A percentile compares a stretch with the other conserved stretches of the same genome.
Evolutionary conservation across 1,140 invertebrate genomes (phyloP).

Genomic region (Drosophila erecta): DNA sequence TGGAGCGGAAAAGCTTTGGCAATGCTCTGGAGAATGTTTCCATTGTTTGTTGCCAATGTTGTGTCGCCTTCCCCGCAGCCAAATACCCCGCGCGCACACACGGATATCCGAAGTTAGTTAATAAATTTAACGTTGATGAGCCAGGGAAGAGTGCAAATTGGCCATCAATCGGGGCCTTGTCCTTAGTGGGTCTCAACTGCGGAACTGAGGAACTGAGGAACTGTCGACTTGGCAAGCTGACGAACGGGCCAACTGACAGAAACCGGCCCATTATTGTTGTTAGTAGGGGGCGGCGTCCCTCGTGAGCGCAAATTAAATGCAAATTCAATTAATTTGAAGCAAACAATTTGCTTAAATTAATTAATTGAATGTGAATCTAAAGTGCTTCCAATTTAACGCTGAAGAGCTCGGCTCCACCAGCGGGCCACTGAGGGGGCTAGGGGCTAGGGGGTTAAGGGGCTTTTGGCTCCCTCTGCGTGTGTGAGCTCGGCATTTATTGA

Average conservation of each 20-base stretch:
- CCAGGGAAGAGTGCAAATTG: constrained; percentile 39
- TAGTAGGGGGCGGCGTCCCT: constrained; percentile 44
- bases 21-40: constrained; percentile 36
- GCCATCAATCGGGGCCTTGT: constrained; percentile 55
- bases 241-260: constrained; percentile 40
- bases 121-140: constrained; percentile 55
- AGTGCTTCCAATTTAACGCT: constrained; percentile 78
- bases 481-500: constrained; percentile 68
- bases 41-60: constrained; percentile 39
- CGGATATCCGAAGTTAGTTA: constrained; percentile 44
- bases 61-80: constrained; percentile 13
- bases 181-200: constrained; percentile 32
- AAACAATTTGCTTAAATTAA: constrained; percentile 84
- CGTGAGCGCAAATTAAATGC: constrained; percentile 81
- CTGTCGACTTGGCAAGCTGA: constrained; percentile 10
- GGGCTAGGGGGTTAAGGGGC: background rate
- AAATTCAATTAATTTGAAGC: constrained; percentile 84
- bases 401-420: constrained; percentile 42
- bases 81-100: constrained; percentile 6
- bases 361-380: constrained; percentile 83
- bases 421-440: background rate
- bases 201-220: constrained; percentile 18
- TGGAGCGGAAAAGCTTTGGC: constrained; percentile 47
- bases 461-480: constrained; percentile 19
- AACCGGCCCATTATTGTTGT: constrained; percentile 15